These are phyloP conservation scores for Dorcus parallelipipedus DNA, from an alignment of 2,888 invertebrate species.

Conservation along the genomic window DNA sequence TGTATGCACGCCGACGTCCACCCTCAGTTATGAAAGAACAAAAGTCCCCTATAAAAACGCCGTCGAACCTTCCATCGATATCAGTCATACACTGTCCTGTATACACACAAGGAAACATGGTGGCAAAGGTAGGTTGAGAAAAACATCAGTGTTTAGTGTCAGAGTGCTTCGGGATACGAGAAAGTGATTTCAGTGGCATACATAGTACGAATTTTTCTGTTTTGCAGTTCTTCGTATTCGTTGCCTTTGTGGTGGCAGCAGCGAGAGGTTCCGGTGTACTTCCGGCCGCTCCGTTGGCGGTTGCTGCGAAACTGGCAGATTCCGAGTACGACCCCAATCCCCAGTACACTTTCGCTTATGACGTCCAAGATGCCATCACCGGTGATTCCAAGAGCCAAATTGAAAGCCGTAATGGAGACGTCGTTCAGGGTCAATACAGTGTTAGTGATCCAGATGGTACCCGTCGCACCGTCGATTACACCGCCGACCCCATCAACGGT, in stretches of 20 bases:
- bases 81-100: background rate
- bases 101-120: background rate
- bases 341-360: conserved; percentile 66
- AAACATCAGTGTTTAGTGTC: no score
- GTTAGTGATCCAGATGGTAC: conserved; percentile 64
- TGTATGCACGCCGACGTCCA: background rate
- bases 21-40: background rate
- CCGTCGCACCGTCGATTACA: conserved; percentile 61
- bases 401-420: conserved; percentile 57
- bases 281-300: conserved; percentile 33
- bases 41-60: background rate
- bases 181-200: background rate
- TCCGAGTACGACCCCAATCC: conserved; percentile 62
- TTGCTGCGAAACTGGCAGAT: conserved; percentile 47
- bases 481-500: conserved; percentile 63
- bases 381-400: conserved; percentile 58
- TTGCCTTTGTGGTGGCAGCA: background rate
- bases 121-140: background rate
- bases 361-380: conserved; percentile 64
- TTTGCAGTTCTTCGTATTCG: background rate
- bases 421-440: conserved; percentile 63
- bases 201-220: background rate
- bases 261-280: conserved; percentile 27
- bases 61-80: background rate
- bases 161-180: no score